Conservation (phyloP, 2,113 vertebrate genomes). For the Garra rufa region DNA sequence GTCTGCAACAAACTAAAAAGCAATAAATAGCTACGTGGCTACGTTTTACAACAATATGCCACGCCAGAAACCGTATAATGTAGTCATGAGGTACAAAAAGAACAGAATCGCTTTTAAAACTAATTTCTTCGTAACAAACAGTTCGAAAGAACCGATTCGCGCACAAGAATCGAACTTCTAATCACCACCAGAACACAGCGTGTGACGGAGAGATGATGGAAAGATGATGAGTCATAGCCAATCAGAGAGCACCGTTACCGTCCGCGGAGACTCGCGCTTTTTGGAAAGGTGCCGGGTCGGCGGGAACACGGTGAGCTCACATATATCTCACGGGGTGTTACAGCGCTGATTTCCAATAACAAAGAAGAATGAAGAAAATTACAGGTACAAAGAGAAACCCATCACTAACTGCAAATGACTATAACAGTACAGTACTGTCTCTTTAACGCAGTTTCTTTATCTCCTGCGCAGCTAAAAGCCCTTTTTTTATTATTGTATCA, state of each 20-base stretch:
- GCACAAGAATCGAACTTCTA: background rate
- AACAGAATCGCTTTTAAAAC: background rate
- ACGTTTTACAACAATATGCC: background rate
- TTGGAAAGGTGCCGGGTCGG: background rate
- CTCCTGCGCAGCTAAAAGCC: background rate
- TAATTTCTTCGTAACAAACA: background rate
- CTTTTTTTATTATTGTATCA: background rate
- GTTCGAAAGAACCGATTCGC: background rate
- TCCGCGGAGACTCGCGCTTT: background rate
- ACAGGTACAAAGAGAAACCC: background rate
- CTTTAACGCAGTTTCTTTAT: background rate
- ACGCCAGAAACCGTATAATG: background rate
- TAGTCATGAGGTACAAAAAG: background rate
- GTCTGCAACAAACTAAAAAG: background rate
- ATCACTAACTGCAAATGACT: background rate
- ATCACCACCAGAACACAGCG: background rate
- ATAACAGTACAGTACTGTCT: background rate
- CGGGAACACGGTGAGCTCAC: conserved; percentile 14
- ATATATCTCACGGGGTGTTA: background rate
- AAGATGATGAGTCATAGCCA: conserved; percentile 28
- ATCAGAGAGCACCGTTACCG: background rate
- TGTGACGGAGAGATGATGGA: background rate
- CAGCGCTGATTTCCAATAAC: background rate
- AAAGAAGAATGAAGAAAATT: background rate
- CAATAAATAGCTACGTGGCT: background rate